phyloP scores from a whole-genome alignment of 1,140 invertebrate species.

The Zaprionus lachaisei region DNA sequence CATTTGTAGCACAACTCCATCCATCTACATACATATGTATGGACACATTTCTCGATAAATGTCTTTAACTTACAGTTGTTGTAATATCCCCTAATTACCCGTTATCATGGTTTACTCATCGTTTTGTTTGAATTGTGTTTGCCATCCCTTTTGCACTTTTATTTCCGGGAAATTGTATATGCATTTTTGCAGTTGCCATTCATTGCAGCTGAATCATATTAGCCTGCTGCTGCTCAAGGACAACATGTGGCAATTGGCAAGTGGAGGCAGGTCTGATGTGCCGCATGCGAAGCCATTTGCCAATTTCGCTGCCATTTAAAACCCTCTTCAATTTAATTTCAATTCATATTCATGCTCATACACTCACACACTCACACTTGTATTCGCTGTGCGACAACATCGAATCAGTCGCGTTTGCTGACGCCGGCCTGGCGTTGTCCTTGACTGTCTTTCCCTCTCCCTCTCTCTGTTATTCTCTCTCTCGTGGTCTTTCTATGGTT shows the following conservation, averaged over 20 bases:
- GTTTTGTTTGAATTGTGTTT: too few species aligned
- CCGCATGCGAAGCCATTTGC: conserved; percentile 16
- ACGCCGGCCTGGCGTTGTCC: conserved; percentile 56
- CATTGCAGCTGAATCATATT: conserved; percentile 1
- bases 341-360: conserved; percentile 12
- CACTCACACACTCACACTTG: background rate
- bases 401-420: conserved; percentile 8
- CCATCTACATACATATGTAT: too few species aligned
- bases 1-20: too few species aligned
- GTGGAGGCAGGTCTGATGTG: background rate
- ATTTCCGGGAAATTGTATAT: background rate
- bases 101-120: too few species aligned
- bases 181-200: background rate
- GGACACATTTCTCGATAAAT: too few species aligned
- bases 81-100: too few species aligned
- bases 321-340: conserved; percentile 30
- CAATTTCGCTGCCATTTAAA: conserved; percentile 29
- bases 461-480: background rate
- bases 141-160: background rate
- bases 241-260: conserved; percentile 1
- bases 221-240: conserved; percentile 13
- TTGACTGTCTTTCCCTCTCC: conserved; percentile 29
- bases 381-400: background rate
- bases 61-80: too few species aligned
- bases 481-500: too few species aligned